phyloP scores from a whole-genome alignment of 2,888 invertebrate species.

The Gonocerus acuteangulatus region DNA sequence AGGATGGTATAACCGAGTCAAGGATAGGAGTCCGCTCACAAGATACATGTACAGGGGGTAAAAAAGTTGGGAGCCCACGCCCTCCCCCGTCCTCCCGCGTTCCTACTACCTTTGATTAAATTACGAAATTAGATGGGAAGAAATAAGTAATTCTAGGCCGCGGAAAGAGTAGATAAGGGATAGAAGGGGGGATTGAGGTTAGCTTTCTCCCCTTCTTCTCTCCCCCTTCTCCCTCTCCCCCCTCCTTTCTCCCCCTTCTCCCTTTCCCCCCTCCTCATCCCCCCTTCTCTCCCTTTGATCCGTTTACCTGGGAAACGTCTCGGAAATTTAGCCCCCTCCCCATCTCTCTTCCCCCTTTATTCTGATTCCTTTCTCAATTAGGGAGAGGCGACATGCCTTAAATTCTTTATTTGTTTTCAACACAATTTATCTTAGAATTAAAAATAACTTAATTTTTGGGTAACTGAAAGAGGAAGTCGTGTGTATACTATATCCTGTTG shows the following conservation, averaged over 20 bases:
- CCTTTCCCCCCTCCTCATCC: too few relatives aligned
- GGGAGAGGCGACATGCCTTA: constrained; percentile 11
- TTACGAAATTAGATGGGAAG: too few relatives aligned
- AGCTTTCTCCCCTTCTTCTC: constrained; percentile 8
- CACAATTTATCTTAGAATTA: not conserved
- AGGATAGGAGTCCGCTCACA: too few relatives aligned
- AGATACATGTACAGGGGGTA: too few relatives aligned
- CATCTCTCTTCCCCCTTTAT: constrained; percentile 2
- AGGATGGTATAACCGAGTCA: too few relatives aligned
- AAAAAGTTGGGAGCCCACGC: too few relatives aligned
- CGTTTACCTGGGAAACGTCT: constrained; percentile 24
- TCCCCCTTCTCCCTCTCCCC: too few relatives aligned
- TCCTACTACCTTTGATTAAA: too few relatives aligned
- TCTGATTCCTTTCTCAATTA: constrained; percentile 23
- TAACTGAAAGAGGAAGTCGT: too few relatives aligned
- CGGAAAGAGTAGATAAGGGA: constrained; percentile 2
- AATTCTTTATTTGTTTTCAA: constrained; percentile 12
- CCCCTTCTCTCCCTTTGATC: constrained; percentile 23
- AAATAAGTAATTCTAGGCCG: not conserved
- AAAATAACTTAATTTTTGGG: not conserved
- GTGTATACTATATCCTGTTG: too few relatives aligned
- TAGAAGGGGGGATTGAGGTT: constrained; percentile 12
- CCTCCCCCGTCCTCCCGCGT: too few relatives aligned
- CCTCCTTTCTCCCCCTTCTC: too few relatives aligned
- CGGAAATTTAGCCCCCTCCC: constrained; percentile 7